A percentile compares a stretch with the other conserved stretches of the same genome.
Conservation (phyloP, 2,888 invertebrate species). For the Octonoba sinensis region DNA sequence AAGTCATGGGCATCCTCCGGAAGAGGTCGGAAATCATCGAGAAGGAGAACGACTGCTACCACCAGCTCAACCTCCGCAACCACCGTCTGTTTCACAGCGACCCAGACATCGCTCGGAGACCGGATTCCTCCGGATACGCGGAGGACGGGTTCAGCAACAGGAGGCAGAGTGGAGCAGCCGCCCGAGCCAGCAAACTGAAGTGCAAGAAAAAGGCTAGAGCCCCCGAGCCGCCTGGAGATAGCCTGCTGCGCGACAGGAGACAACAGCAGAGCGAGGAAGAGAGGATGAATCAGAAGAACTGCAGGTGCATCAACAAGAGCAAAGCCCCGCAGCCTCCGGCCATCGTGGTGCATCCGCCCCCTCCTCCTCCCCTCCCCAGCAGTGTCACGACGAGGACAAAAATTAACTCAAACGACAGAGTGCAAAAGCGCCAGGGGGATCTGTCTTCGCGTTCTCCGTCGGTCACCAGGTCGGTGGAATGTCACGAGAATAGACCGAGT, state of each 20-base stretch:
- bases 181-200: constrained; percentile 42
- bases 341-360: constrained; percentile 33
- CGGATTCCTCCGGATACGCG: neutral
- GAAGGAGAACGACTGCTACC: constrained; percentile 44
- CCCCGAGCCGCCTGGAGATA: constrained; percentile 41
- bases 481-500: constrained; percentile 9
- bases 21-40: constrained; percentile 36
- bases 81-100: constrained; percentile 55
- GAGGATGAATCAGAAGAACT: constrained; percentile 4
- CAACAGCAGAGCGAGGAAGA: neutral
- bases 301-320: constrained; percentile 33
- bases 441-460: neutral
- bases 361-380: constrained; percentile 37
- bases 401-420: neutral
- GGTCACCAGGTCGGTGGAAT: constrained; percentile 33
- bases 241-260: constrained; percentile 13
- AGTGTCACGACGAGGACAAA: constrained; percentile 28
- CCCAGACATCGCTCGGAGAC: constrained; percentile 39
- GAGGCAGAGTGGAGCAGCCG: constrained; percentile 16
- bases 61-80: constrained; percentile 35
- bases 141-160: constrained; percentile 12
- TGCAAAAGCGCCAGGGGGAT: neutral
- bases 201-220: constrained; percentile 44
- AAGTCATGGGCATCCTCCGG: constrained; percentile 34
- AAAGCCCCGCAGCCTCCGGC: constrained; percentile 42